phyloP scores from a whole-genome alignment of 2,888 invertebrate genomes.

The Axea sp. region DNA sequence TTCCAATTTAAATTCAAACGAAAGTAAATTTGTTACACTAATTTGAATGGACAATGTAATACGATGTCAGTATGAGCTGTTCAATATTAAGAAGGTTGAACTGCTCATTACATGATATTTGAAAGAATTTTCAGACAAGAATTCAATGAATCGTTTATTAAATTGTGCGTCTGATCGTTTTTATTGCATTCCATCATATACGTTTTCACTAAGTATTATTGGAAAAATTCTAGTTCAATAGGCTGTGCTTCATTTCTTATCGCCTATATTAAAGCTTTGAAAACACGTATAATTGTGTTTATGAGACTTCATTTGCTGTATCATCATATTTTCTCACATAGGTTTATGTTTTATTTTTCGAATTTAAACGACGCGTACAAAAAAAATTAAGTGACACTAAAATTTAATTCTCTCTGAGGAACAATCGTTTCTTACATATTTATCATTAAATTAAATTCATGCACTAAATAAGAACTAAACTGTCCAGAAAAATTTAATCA shows the following conservation, averaged over 20 bases:
- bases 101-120: conserved; percentile 41
- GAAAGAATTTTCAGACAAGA: conserved; percentile 54
- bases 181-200: conserved; percentile 60
- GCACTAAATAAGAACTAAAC: conserved; percentile 2
- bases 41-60: no score
- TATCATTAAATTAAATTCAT: conserved; percentile 20
- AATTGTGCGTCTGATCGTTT: conserved; percentile 47
- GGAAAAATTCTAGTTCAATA: conserved; percentile 58
- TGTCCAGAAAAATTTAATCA: neutral
- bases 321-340: conserved; percentile 31
- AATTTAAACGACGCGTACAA: conserved; percentile 5
- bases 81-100: conserved; percentile 28
- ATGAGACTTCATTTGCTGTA: conserved; percentile 37
- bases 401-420: conserved; percentile 17
- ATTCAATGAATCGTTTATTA: conserved; percentile 60
- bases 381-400: conserved; percentile 15
- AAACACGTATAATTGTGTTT: conserved; percentile 36
- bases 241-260: conserved; percentile 46
- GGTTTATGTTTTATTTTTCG: conserved; percentile 20
- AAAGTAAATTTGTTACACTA: neutral
- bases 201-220: conserved; percentile 59
- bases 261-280: conserved; percentile 33
- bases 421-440: conserved; percentile 12
- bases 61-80: neutral
- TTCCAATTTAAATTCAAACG: neutral